Percentiles rank a stretch among this genome's conserved stretches.
These are phyloP conservation scores for Moxostoma hubbsi DNA, from an alignment of 2,797 vertebrate genomes.

Conservation along the genomic window DNA sequence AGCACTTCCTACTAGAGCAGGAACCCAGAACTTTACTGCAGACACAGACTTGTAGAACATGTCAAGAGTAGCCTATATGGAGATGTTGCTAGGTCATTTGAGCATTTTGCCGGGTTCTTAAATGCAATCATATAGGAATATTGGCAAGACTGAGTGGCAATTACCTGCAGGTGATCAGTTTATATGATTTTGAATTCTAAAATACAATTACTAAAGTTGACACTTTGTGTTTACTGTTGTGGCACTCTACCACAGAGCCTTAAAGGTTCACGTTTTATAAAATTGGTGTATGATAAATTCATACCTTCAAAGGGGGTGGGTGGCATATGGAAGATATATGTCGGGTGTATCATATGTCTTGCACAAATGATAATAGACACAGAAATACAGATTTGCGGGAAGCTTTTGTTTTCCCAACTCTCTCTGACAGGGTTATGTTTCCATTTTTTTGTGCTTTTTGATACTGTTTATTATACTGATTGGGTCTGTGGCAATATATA, in stretches of 20 bases:
- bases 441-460: slow-evolving; percentile 30
- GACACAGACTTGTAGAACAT: not conserved
- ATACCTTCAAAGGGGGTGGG: not conserved
- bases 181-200: not conserved
- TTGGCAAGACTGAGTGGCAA: not conserved
- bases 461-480: slow-evolving; percentile 45
- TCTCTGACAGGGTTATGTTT: slow-evolving; percentile 39
- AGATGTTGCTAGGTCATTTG: slow-evolving; percentile 8
- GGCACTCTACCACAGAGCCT: slow-evolving; percentile 22
- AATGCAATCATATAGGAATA: slow-evolving; percentile 27
- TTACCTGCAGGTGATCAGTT: not conserved
- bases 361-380: slow-evolving; percentile 4
- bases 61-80: not conserved
- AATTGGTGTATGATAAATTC: not conserved
- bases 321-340: not conserved
- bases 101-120: not conserved
- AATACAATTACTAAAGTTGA: not conserved
- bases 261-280: slow-evolving; percentile 26
- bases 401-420: slow-evolving; percentile 19
- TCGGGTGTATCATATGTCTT: not conserved
- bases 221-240: slow-evolving; percentile 3
- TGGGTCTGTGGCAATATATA: slow-evolving; percentile 51
- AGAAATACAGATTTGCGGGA: slow-evolving; percentile 5
- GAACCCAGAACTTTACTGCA: not conserved
- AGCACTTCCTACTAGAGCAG: slow-evolving; percentile 6